A percentile compares a stretch with the other conserved stretches of the same genome.
phyloP scores from a whole-genome alignment of 2,888 invertebrate species.

The Eupithecia pulchellata region DNA sequence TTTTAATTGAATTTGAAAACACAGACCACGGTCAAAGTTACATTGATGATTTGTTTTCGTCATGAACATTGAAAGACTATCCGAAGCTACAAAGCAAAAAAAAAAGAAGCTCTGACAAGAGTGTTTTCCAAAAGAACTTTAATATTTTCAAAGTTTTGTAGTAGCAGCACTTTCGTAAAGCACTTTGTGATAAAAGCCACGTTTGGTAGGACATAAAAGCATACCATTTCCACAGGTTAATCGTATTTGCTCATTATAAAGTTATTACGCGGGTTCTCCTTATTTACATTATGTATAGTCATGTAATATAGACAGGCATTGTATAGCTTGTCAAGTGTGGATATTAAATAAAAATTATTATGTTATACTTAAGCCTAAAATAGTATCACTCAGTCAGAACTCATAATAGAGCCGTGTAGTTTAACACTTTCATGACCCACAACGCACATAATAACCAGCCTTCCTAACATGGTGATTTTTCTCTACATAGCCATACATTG shows the following conservation, averaged over 20 bases:
- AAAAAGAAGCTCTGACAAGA: background rate
- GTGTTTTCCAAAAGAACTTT: background rate
- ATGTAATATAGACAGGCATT: background rate
- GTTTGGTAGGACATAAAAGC: conserved; percentile 14
- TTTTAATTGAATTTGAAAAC: background rate
- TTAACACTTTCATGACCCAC: no score
- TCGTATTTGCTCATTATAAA: conserved; percentile 14
- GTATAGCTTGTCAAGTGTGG: background rate
- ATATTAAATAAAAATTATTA: background rate
- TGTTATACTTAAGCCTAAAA: background rate
- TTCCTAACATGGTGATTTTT: no score
- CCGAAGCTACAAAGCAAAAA: background rate
- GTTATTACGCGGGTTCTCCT: conserved; percentile 6
- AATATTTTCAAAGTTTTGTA: background rate
- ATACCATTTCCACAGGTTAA: conserved; percentile 14
- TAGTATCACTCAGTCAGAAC: background rate
- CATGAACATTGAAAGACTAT: background rate
- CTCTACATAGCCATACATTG: no score
- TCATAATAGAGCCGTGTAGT: background rate
- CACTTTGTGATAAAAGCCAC: conserved; percentile 2
- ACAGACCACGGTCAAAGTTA: background rate
- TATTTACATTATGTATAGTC: background rate
- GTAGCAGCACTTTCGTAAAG: conserved; percentile 10
- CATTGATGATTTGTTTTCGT: background rate
- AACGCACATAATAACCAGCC: no score